Evolutionary conservation across 1,140 invertebrate genomes (phyloP), one percentile per base, ranked within the genome.

Genomic region (Panagrolaimus sp.): DNA sequence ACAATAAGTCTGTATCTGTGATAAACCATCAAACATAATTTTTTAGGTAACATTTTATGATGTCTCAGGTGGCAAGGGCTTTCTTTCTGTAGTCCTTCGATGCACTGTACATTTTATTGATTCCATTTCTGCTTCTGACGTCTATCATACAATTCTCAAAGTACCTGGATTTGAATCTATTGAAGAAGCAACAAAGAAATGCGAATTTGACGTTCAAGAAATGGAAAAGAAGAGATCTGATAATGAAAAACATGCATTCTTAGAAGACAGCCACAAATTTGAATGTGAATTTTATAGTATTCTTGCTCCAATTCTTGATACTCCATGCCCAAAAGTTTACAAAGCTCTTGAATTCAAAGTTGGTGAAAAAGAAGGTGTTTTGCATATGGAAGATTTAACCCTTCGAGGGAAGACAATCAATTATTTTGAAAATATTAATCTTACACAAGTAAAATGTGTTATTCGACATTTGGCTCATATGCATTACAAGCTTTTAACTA

Each of bases 251-350:
- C 7, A 38, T 38, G 31, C 31, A 38, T 38, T 38, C 7, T 38
- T 38, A 7, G 31, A 38, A 7, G n/a, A 57, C n/a, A 57, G 20
- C 5, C 51, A 57, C 51, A 27, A 57, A 8, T 57, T n/a, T 20
- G 51, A 57, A 57, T 57, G 51, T 27, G 20, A 57, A 25, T 57
- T 57, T 27, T 57, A 57, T 16, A 57, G 9, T 13, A 27, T 25
- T 16, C 51, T 57, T 27, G 51, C 51, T 3, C 51, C 51, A 16
- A 57, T 57, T 16, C 51, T 57, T 11, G 51, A 57, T 27, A 57
- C 27, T 16, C 51, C 51, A 20, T 20, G 20, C 3, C 51, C 51
- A 7, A 13, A 11, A 4, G 51, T 57, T 9, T 27, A 57, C n/a
- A 25, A 57, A 25, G 20, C n/a, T 27, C n/a, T 25, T 14, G 20